These are phyloP conservation scores for Caenorhabditis wallacei DNA, from an alignment of 2,888 invertebrate species.

Conservation along the genomic window DNA sequence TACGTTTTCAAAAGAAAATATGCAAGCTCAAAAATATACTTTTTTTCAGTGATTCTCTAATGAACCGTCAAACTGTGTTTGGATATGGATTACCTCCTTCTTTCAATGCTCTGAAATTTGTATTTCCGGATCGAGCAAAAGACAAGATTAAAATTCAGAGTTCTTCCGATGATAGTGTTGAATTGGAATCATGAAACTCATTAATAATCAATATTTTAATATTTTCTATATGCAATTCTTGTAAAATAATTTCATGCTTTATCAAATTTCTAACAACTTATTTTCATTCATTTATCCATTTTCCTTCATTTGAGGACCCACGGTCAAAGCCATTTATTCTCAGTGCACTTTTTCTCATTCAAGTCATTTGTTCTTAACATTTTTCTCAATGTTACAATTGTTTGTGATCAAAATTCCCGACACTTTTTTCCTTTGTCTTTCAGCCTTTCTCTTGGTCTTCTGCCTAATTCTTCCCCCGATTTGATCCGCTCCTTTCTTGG, in stretches of 20 bases:
- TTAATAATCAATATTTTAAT: not conserved
- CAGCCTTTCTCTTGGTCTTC: conserved; percentile 16
- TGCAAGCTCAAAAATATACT: not conserved
- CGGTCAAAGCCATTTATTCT: conserved; percentile 12
- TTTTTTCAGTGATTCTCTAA: conserved; percentile 9
- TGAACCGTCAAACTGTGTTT: conserved; percentile 9
- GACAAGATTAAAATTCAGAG: conserved; percentile 1
- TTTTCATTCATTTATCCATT: conserved; percentile 2
- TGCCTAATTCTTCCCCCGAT: conserved; percentile 16
- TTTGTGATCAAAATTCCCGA: conserved; percentile 15
- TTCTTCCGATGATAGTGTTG: not conserved
- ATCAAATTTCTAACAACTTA: conserved; percentile 10
- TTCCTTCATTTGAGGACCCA: conserved; percentile 5
- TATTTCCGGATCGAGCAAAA: conserved; percentile 23
- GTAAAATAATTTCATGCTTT: conserved; percentile 50
- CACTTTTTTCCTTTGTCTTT: conserved; percentile 34
- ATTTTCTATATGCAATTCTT: conserved; percentile 15
- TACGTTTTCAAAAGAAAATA: not conserved
- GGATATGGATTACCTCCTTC: conserved; percentile 39
- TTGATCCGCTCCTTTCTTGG: conserved; percentile 23
- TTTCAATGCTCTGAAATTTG: conserved; percentile 29
- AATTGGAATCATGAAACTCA: not conserved
- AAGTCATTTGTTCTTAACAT: conserved; percentile 3
- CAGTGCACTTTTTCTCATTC: not conserved
- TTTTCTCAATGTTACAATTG: not conserved